A percentile compares a stretch with the other conserved stretches of the same genome.
phyloP scores from a whole-genome alignment of 2,113 vertebrate species.

The Oplegnathus fasciatus region DNA sequence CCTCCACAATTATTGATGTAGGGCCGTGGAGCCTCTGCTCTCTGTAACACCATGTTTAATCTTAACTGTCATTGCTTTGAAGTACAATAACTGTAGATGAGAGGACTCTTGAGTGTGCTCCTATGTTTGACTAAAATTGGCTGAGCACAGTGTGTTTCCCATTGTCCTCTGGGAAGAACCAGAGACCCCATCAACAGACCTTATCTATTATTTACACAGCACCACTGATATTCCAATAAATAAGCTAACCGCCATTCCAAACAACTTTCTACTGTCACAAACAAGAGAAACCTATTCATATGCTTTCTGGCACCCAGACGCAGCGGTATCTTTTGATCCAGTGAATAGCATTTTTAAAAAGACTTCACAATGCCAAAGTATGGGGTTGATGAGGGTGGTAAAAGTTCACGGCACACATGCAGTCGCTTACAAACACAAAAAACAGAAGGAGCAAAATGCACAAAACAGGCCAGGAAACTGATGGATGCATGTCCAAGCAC shows the following conservation, averaged over 20 bases:
- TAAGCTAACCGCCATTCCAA: constrained; percentile 56
- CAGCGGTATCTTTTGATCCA: constrained; percentile 58
- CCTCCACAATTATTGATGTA: constrained; percentile 27
- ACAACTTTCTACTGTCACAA: constrained; percentile 61
- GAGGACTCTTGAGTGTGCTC: constrained; percentile 62
- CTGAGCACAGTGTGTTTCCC: constrained; percentile 44
- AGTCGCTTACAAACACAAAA: constrained; percentile 15
- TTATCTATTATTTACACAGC: constrained; percentile 73
- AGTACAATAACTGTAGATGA: constrained; percentile 67
- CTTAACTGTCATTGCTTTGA: constrained; percentile 71
- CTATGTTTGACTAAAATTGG: constrained; percentile 65
- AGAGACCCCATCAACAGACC: constrained; percentile 52
- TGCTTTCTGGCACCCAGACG: constrained; percentile 29
- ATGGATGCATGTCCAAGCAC: not conserved
- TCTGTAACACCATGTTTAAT: constrained; percentile 57
- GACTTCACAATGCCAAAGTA: constrained; percentile 35
- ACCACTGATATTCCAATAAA: constrained; percentile 62
- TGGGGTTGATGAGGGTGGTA: constrained; percentile 21
- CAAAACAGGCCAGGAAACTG: not conserved
- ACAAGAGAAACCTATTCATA: constrained; percentile 48
- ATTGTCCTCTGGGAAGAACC: constrained; percentile 50
- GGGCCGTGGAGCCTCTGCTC: constrained; percentile 18
- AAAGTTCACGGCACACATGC: constrained; percentile 20
- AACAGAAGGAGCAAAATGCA: constrained; percentile 3
- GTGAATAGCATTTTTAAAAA: constrained; percentile 51